A percentile compares a stretch with the other conserved stretches of the same genome.
phyloP scores from a whole-genome alignment of 2,888 invertebrate species.

The Rhyacophila evoluta region DNA sequence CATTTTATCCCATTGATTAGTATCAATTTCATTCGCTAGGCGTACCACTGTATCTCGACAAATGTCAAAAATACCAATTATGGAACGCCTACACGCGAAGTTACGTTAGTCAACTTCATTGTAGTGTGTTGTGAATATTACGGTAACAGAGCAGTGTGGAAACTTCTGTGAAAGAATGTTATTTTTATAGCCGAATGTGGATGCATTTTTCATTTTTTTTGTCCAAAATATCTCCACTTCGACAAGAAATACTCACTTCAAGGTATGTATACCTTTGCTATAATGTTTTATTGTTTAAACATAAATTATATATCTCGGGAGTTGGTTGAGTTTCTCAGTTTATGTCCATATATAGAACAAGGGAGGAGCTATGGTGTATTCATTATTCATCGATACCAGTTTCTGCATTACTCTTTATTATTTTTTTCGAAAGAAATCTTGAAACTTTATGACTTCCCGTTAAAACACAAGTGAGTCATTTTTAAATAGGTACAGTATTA shows the following conservation, averaged over 20 bases:
- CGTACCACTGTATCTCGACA: background rate
- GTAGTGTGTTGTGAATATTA: background rate
- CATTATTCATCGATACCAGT: conserved; percentile 11
- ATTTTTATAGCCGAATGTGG: conserved; percentile 3
- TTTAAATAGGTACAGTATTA: background rate
- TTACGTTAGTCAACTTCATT: background rate
- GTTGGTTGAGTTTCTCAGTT: background rate
- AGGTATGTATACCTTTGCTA: background rate
- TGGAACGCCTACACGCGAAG: conserved; percentile 45
- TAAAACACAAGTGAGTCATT: background rate
- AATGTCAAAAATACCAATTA: conserved; percentile 46
- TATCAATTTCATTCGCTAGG: background rate
- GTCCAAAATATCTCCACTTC: background rate
- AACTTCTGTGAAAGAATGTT: conserved; percentile 1
- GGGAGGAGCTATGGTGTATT: background rate
- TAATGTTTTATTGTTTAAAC: background rate
- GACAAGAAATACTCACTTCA: background rate
- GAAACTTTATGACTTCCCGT: background rate
- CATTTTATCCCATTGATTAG: background rate
- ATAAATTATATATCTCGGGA: too few species aligned
- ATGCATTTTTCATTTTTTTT: background rate
- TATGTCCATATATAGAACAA: conserved; percentile 14
- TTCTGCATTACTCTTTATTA: background rate
- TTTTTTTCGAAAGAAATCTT: background rate
- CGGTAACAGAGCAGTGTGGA: background rate